Conservation (phyloP, 2,888 invertebrate genomes). For the Clepsis dumicolana region DNA sequence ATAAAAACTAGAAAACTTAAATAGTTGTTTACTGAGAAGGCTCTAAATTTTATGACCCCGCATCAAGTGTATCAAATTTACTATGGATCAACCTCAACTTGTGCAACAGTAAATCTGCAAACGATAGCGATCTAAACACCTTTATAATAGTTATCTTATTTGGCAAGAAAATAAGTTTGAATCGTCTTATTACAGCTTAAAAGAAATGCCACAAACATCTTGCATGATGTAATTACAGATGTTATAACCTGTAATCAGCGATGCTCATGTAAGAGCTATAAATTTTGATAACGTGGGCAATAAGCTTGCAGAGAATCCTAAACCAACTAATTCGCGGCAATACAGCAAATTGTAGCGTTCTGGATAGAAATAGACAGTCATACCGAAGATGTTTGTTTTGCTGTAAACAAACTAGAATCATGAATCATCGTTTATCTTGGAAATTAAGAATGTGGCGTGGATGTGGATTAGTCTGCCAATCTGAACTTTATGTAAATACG, state of each 20-base stretch:
- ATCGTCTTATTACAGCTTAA: not conserved
- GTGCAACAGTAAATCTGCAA: constrained; percentile 6
- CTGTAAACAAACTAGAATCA: constrained; percentile 53
- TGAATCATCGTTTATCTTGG: constrained; percentile 52
- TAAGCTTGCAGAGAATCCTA: not conserved
- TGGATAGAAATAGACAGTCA: constrained; percentile 31
- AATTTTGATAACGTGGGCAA: constrained; percentile 1
- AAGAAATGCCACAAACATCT: not conserved
- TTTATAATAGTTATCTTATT: not conserved
- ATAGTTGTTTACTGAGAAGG: not conserved
- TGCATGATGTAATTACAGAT: constrained; percentile 9
- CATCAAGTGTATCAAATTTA: not conserved
- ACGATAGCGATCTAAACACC: not conserved
- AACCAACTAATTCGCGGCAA: constrained; percentile 9
- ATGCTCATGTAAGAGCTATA: not conserved
- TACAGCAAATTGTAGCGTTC: constrained; percentile 7
- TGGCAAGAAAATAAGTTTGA: not conserved
- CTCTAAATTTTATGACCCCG: not conserved
- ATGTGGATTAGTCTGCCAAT: constrained; percentile 48
- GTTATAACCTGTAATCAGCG: not conserved
- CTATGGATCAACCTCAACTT: not conserved
- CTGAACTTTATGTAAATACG: constrained; percentile 36
- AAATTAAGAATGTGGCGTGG: constrained; percentile 51
- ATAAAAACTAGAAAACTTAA: constrained; percentile 12
- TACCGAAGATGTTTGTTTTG: constrained; percentile 30